phyloP scores from a whole-genome alignment of 1,140 invertebrate genomes.

The Saccostrea cuccullata region DNA sequence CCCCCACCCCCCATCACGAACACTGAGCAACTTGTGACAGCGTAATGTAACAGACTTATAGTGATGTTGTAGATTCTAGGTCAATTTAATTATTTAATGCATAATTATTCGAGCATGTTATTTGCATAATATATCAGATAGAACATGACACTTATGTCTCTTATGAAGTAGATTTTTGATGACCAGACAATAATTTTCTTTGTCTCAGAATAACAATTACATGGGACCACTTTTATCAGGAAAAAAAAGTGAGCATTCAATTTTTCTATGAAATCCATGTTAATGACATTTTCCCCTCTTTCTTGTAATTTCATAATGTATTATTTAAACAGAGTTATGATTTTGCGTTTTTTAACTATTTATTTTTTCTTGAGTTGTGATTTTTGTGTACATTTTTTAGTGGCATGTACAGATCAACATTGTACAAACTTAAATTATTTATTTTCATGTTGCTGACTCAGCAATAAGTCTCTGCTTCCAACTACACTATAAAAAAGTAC shows the following conservation, averaged over 20 bases:
- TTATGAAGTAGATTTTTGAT: neutral
- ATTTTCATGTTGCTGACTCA: neutral
- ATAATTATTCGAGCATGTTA: neutral
- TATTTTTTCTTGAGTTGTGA: conserved; percentile 35
- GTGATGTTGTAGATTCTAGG: neutral
- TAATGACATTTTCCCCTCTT: no score
- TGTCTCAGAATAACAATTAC: neutral
- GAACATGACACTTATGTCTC: neutral
- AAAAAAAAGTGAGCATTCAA: neutral
- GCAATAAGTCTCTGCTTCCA: neutral
- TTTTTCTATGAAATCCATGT: neutral
- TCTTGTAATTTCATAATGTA: neutral
- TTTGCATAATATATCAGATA: conserved; percentile 8
- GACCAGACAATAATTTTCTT: neutral
- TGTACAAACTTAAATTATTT: conserved; percentile 1
- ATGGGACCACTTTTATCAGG: no score
- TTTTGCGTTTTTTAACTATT: neutral
- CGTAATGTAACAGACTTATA: conserved; percentile 2
- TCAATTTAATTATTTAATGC: no score
- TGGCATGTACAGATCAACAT: neutral
- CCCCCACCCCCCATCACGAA: neutral
- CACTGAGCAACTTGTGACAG: conserved; percentile 21
- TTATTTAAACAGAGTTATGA: conserved; percentile 35
- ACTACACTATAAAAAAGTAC: no score
- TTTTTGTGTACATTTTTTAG: conserved; percentile 18